Evolutionary conservation across 2,888 invertebrate genomes (phyloP), one percentile per base, ranked within the genome.

Genomic region (Ditylenchus weischeri): DNA sequence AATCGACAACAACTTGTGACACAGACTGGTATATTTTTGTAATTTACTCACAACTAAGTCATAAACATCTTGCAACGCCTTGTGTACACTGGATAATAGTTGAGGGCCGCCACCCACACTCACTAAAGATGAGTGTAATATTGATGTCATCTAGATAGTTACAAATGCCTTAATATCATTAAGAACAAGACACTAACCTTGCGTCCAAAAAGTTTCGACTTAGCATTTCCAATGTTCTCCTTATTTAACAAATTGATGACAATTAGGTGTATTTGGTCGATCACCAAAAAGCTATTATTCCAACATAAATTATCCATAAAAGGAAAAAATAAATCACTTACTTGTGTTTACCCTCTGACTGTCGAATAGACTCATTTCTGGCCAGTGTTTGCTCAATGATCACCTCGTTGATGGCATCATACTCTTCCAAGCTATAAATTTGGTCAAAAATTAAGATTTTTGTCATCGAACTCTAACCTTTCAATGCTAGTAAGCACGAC

Each of bases 41-140:
- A 29, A 29, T 43, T 43, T 8, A 15, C 43, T 43, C 43, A 43
- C 43, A 0, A 93, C 91, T 58, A 98, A 86, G 83, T 91, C 89
- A 79, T 92, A 95, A 83, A 96, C 94, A 4, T 89, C 78, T 70
- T 85, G 83, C 6, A 83, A 84, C 23, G 85, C 74, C 51, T 68
- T 61, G 61, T 77, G 79, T 3, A 75, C 29, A 18, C 51, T 64
- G 8, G 64, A 49, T 48, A 71, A 43, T 48, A 69, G 48, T 15
- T 47, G 50, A 21, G 58, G 48, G 6, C 68, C 68, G 21, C 58
- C 60, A n/a, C n/a, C 29, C 18, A 67, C 68, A 29, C 54, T 64
- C 43, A 66, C 47, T 38, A 68, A 59, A 11, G 36, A 49, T 21
- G 68, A 58, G 49, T 48, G n/a, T 19, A 67, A 59, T 15, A 38